Conservation (phyloP, 64 coral and sea anemone species). For the Astreopora myriophthalma region DNA sequence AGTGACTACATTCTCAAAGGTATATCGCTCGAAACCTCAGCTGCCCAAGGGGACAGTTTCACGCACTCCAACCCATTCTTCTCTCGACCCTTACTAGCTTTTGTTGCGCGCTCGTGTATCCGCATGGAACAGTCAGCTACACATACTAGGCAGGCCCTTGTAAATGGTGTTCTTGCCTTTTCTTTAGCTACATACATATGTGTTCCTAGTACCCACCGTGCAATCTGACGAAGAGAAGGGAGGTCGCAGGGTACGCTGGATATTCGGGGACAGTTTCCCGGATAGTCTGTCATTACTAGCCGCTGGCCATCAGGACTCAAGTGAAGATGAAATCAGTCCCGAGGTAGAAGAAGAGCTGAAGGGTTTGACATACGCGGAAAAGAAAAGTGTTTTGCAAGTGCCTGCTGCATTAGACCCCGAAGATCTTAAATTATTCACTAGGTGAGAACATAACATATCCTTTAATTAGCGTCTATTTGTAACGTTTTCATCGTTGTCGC, state of each 20-base stretch:
- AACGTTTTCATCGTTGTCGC: too few species aligned
- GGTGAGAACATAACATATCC: background rate
- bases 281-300: conserved; percentile 13
- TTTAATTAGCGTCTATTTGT: background rate
- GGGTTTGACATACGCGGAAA: conserved; percentile 66
- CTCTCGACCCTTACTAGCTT: too few species aligned
- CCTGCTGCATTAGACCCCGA: conserved; percentile 71
- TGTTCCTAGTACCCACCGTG: conserved; percentile 79
- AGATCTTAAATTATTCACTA: conserved; percentile 88
- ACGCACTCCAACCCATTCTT: too few species aligned
- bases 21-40: too few species aligned
- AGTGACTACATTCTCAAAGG: too few species aligned
- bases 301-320: conserved; percentile 8
- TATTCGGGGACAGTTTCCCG: conserved; percentile 77
- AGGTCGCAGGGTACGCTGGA: conserved; percentile 77
- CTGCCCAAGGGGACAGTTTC: too few species aligned
- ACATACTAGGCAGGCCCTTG: background rate
- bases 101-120: too few species aligned
- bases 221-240: conserved; percentile 55
- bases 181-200: conserved; percentile 87
- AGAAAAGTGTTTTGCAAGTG: conserved; percentile 58
- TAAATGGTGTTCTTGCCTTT: background rate
- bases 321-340: conserved; percentile 33
- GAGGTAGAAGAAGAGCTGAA: conserved; percentile 57
- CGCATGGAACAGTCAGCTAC: background rate